Conservation (phyloP, 2,113 vertebrate genomes). For the Ceratotherium simum region DNA sequence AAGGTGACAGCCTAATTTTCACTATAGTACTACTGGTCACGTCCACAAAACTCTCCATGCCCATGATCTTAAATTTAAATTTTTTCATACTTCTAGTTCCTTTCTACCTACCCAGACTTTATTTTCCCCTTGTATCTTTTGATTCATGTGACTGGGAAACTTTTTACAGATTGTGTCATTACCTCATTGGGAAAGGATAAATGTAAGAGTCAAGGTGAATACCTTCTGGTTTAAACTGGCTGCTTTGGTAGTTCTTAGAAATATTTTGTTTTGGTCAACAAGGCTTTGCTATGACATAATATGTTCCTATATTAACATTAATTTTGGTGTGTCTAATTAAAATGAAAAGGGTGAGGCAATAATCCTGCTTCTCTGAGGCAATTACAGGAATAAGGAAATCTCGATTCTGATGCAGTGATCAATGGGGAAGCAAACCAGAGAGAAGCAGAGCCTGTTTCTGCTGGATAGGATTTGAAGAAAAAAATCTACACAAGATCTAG, state of each 20-base stretch:
- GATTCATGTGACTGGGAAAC: neutral
- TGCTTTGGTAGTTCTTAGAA: neutral
- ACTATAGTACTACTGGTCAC: neutral
- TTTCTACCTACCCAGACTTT: neutral
- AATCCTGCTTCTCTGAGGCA: neutral
- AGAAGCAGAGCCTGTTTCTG: neutral
- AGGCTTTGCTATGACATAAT: neutral
- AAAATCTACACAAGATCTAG: neutral
- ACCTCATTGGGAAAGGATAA: neutral
- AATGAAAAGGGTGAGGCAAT: neutral
- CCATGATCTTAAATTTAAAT: neutral
- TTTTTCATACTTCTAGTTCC: neutral
- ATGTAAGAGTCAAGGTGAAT: neutral
- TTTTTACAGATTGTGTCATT: neutral
- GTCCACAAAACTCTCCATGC: too few relatives aligned
- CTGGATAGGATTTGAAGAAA: neutral
- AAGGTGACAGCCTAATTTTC: neutral
- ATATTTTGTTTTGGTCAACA: neutral
- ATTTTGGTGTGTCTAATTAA: neutral
- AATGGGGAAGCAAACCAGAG: neutral
- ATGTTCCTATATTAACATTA: neutral
- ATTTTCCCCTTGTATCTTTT: neutral
- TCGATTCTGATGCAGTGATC: neutral
- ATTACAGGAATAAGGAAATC: neutral
- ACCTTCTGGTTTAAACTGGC: neutral